Evolutionary conservation across 2,888 invertebrate species (phyloP).

Genomic region (Eupeodes latifasciatus): DNA sequence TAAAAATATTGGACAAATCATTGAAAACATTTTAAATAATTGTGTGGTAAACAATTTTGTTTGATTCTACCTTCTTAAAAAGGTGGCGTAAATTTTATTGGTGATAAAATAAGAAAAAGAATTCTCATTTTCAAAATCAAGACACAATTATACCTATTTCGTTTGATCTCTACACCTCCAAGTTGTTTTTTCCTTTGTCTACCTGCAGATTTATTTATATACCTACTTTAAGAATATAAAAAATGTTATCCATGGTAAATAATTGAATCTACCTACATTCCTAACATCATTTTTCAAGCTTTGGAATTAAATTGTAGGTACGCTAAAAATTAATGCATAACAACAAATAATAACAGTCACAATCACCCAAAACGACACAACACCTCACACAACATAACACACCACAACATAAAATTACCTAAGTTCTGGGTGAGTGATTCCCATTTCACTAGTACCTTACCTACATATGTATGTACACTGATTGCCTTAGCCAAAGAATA

Average conservation of each 20-base stretch:
- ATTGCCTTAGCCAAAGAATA: conserved; percentile 28
- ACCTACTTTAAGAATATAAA: not conserved
- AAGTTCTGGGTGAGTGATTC: conserved; percentile 72
- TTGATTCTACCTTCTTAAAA: too few species aligned
- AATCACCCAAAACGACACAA: too few species aligned
- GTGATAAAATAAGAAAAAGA: too few species aligned
- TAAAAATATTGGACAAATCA: too few species aligned
- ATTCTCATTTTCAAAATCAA: too few species aligned
- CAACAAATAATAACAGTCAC: conserved; percentile 4
- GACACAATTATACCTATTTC: too few species aligned
- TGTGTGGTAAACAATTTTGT: too few species aligned
- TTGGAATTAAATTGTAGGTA: conserved; percentile 9
- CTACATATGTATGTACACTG: too few species aligned
- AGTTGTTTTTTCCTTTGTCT: too few species aligned
- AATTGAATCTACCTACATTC: not conserved
- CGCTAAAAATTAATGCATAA: conserved; percentile 50
- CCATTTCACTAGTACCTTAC: conserved; percentile 51
- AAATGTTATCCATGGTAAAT: not conserved
- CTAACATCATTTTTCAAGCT: not conserved
- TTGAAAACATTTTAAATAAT: too few species aligned
- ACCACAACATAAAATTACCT: conserved; percentile 13
- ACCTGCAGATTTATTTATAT: not conserved
- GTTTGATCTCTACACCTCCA: too few species aligned
- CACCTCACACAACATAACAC: conserved; percentile 26
- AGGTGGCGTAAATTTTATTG: too few species aligned